Base-by-base conservation (phyloP, 2,113 vertebrate species). In the Scartelaos histophorus region DNA sequence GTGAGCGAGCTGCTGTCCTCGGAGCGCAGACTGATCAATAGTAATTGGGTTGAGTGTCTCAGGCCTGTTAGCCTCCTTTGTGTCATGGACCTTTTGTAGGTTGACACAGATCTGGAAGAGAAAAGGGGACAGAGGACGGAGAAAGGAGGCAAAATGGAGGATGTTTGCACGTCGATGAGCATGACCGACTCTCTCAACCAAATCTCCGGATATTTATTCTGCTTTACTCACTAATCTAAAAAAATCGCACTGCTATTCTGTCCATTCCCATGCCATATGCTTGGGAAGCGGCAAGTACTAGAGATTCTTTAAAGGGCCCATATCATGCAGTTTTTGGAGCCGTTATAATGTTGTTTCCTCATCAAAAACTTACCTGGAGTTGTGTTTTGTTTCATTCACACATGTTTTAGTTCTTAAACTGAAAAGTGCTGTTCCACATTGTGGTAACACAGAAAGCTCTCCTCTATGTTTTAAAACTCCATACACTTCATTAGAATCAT, bases 201-300 rank as follows among this genome's bases (percentile, higher is more conserved):
- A 90, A 91, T 90, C 83, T 92, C 87, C 74, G 80, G 84, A 91
- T 92, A 92, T 93, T 93, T 93, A 88, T 93, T 92, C 88, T 89
- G 85, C 85, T 90, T 92, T 90, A 91, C 86, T 82, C 74, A 79
- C 90, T 87, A 84, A 92, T 91, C 85, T 80, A 74, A 90, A 91
- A 87, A 79, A 85, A 82, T 81, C 82, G 80, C 73, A 76, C 69
- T 76, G 56, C 71, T 46, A 83, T 62, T 86, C 82, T 81, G 69
- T 75, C 72, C 64, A 77, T 82, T 85, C 70, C 70, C 38, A 70
- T 67, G 51, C 69, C 75, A 65, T 45, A 71, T 53, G 64, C 43
- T 53, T 76, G 67, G 67, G 72, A 68, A 35, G 67, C 2, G 75
- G 49, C 24, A 15, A 54, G 38, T 25, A 29, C 29, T 29, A 29